phyloP scores from a whole-genome alignment of 23 tunicate genomes.

The Halocynthia roretzi region DNA sequence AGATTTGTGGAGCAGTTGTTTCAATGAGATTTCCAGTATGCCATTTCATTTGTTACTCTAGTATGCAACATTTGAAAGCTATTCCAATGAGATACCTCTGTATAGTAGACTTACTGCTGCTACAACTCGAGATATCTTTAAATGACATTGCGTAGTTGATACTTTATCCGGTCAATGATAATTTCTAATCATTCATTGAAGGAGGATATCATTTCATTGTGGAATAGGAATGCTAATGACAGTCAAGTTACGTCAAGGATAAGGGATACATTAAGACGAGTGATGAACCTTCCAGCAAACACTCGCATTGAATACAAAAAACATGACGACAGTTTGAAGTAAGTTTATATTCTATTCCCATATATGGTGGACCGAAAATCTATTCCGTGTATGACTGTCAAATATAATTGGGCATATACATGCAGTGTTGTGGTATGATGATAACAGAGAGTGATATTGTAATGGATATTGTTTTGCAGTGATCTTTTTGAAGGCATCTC shows the following conservation, averaged over 20 bases:
- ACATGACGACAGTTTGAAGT: slow-evolving; percentile 85
- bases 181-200: background rate
- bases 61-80: background rate
- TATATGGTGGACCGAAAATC: too few relatives aligned
- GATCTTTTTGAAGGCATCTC: too few relatives aligned
- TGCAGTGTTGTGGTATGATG: too few relatives aligned
- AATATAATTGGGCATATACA: too few relatives aligned
- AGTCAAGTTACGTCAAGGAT: slow-evolving; percentile 59
- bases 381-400: too few relatives aligned
- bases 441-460: too few relatives aligned
- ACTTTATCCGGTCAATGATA: background rate
- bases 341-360: background rate
- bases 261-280: slow-evolving; percentile 76
- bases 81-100: background rate
- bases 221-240: slow-evolving; percentile 84
- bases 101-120: too few relatives aligned
- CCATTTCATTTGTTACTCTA: background rate
- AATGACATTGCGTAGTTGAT: too few relatives aligned
- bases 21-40: slow-evolving; percentile 78
- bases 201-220: slow-evolving; percentile 86
- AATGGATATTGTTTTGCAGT: too few relatives aligned
- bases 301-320: slow-evolving; percentile 87
- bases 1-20: slow-evolving; percentile 93
- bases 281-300: slow-evolving; percentile 69
- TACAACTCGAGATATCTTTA: background rate